A percentile compares a stretch with the other conserved stretches of the same genome.
phyloP scores from a whole-genome alignment of 2,113 vertebrate species.

The Perognathus longimembris region DNA sequence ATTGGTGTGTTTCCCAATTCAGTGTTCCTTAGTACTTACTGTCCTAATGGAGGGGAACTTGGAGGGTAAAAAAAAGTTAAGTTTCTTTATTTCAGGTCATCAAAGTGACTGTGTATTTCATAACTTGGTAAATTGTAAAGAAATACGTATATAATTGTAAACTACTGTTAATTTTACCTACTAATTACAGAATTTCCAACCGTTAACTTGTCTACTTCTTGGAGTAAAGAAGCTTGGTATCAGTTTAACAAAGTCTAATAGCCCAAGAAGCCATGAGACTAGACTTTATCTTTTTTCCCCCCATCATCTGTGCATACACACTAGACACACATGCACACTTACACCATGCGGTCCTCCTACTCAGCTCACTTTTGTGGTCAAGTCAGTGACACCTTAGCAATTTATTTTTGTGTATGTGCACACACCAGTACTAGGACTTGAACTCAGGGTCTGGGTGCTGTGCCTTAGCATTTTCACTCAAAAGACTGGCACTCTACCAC shows the following conservation, averaged over 20 bases:
- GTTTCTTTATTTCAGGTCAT: constrained; percentile 64
- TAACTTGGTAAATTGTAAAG: constrained; percentile 74
- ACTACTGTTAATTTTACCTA: constrained; percentile 72
- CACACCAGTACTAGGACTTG: too few species aligned
- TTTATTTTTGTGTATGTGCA: constrained; percentile 41
- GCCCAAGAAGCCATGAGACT: not conserved
- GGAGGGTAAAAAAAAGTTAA: constrained; percentile 27
- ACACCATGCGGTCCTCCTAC: not conserved
- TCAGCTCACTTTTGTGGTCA: constrained; percentile 31
- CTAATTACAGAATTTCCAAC: constrained; percentile 79
- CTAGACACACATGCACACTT: not conserved
- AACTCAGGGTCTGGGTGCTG: too few species aligned
- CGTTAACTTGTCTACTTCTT: constrained; percentile 77
- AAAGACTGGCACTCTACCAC: too few species aligned
- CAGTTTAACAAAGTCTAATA: constrained; percentile 13
- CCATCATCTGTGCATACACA: constrained; percentile 4
- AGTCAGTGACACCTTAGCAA: constrained; percentile 34
- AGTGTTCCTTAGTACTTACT: constrained; percentile 41
- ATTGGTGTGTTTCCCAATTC: constrained; percentile 46
- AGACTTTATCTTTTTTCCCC: constrained; percentile 52
- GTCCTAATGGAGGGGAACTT: constrained; percentile 41
- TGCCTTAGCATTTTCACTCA: too few species aligned
- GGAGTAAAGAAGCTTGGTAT: constrained; percentile 65
- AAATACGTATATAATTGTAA: constrained; percentile 74
- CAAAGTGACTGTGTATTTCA: constrained; percentile 70